Percentiles rank a stretch among this genome's conserved stretches.
phyloP scores from a whole-genome alignment of 2,113 vertebrate species.

The Tonatia bakeri region DNA sequence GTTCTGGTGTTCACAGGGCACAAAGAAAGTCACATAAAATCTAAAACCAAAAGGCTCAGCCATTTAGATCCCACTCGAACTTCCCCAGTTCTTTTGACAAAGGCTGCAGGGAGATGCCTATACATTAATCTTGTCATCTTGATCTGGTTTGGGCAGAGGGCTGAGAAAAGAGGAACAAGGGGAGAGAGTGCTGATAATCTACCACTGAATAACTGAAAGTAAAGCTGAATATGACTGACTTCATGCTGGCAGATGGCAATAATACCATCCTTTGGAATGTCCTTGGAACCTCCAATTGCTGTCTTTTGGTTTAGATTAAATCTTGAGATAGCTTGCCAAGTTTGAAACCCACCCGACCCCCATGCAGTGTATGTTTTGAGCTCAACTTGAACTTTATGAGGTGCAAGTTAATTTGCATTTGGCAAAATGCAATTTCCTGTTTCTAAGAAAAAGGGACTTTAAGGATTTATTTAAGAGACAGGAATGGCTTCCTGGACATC shows the following conservation, averaged over 20 bases:
- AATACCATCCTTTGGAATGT: slow-evolving; percentile 71
- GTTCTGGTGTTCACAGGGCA: not conserved
- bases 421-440: slow-evolving; percentile 78
- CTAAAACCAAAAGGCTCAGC: not conserved
- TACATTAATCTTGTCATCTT: not conserved
- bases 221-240: not conserved
- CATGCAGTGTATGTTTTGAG: slow-evolving; percentile 65
- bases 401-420: slow-evolving; percentile 79
- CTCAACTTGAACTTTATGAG: slow-evolving; percentile 77
- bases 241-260: slow-evolving; percentile 48
- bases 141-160: not conserved
- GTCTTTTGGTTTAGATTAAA: slow-evolving; percentile 77
- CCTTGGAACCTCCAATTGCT: slow-evolving; percentile 45
- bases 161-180: not conserved
- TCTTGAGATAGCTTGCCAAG: slow-evolving; percentile 67
- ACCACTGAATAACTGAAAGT: not conserved
- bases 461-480: slow-evolving; percentile 77
- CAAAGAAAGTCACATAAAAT: not conserved
- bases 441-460: slow-evolving; percentile 77
- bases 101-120: not conserved
- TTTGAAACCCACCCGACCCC: slow-evolving; percentile 68
- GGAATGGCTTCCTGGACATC: slow-evolving; percentile 78
- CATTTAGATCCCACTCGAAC: not conserved
- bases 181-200: not conserved
- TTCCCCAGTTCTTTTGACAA: not conserved